Percentiles rank a stretch among this genome's conserved stretches.
These are phyloP conservation scores for Nerophis lumbriciformis DNA, from an alignment of 2,113 vertebrate genomes.

Conservation along the genomic window DNA sequence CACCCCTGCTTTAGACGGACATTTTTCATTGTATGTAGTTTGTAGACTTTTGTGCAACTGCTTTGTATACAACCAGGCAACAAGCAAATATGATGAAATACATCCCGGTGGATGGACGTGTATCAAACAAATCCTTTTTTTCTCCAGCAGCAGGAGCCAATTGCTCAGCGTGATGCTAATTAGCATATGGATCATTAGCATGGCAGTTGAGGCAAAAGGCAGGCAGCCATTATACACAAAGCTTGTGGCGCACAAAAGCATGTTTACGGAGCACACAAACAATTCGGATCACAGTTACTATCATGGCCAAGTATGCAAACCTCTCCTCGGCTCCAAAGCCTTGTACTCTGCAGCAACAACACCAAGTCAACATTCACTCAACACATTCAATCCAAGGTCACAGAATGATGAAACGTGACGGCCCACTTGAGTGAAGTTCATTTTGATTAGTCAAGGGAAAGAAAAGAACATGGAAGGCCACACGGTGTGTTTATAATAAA, in stretches of 20 bases:
- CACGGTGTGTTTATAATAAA: not conserved
- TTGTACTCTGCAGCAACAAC: conserved; percentile 13
- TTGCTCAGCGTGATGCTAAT: conserved; percentile 22
- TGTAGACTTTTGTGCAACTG: too few species aligned
- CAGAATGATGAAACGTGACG: conserved; percentile 4
- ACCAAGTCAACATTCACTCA: not conserved
- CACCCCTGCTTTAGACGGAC: too few species aligned
- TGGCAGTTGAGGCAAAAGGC: conserved; percentile 42
- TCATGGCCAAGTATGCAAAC: conserved; percentile 35
- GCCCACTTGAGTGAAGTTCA: conserved; percentile 7
- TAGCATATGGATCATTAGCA: conserved; percentile 68
- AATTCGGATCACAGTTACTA: conserved; percentile 38
- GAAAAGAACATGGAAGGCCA: not conserved
- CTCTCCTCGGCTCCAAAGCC: conserved; percentile 3
- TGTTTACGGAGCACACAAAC: conserved; percentile 42
- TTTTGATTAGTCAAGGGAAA: not conserved
- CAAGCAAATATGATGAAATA: too few species aligned
- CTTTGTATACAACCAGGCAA: too few species aligned
- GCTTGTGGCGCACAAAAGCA: conserved; percentile 33
- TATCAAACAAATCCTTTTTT: too few species aligned
- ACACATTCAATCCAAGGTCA: conserved; percentile 37
- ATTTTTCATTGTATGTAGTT: too few species aligned
- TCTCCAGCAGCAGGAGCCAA: too few species aligned
- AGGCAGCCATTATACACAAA: conserved; percentile 48
- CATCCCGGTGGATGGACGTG: too few species aligned